These are phyloP conservation scores for Caenorhabditis tropicalis DNA, from an alignment of 1,140 invertebrate genomes.

Conservation along the genomic window DNA sequence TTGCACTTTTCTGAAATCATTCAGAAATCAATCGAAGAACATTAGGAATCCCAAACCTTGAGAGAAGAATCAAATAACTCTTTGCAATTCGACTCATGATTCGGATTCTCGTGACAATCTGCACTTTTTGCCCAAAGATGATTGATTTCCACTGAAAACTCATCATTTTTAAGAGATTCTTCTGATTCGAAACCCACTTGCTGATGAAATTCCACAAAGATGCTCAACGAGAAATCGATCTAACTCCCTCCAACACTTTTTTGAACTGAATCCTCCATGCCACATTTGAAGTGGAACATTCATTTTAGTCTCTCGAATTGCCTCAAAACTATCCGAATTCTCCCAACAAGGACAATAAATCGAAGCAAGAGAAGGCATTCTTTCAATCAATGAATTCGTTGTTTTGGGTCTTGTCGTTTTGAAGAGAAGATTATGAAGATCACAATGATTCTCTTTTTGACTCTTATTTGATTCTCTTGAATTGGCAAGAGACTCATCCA, in stretches of 20 bases:
- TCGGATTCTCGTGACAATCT: not conserved
- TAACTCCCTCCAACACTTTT: not conserved
- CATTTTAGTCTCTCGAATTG: not conserved
- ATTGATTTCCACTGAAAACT: not conserved
- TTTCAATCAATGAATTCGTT: not conserved
- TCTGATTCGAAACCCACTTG: not conserved
- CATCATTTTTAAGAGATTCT: too few species aligned
- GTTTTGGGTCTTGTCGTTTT: not conserved
- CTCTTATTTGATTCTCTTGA: not conserved
- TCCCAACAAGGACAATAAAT: not conserved
- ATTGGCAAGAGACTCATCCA: not conserved
- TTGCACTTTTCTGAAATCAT: not conserved
- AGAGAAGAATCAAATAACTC: not conserved
- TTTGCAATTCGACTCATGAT: not conserved
- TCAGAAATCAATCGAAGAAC: not conserved
- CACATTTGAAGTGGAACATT: not conserved
- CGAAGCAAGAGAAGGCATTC: not conserved
- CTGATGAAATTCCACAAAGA: not conserved
- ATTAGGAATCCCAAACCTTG: not conserved
- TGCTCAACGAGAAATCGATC: not conserved
- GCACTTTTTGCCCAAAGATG: not conserved
- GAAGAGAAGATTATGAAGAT: not conserved
- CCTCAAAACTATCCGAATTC: not conserved
- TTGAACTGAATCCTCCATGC: not conserved
- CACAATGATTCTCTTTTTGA: not conserved